Base-by-base conservation (phyloP, 2,797 vertebrate genomes). In the Tapirus indicus region DNA sequence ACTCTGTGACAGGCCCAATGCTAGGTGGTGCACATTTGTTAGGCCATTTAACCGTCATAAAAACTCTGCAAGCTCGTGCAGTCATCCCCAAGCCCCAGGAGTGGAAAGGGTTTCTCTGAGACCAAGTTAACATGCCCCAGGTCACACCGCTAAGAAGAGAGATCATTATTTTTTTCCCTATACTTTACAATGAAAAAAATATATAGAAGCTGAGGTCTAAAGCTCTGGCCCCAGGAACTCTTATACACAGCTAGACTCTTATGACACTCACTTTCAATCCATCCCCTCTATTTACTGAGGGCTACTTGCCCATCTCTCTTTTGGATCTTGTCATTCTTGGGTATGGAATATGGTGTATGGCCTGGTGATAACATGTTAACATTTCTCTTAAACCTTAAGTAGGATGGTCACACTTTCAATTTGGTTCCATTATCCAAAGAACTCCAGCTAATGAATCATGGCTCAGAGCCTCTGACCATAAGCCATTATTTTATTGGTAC, bases 341-440 rank as follows among this genome's bases (percentile, higher is more conserved):
- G 62, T 44, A 20, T 25, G 74, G 82, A 85, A 86, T 72, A 41
- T 1, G 27, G 56, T 47, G 3, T 60, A 66, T 16, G 7, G 52
- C 32, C 62, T 56, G 27, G 54, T 27, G 27, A 49, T 80, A 78
- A 64, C 60, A 68, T 18, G 44, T 83, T 56, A 69, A 92, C 41
- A 44, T 77, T 92, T 90, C 77, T 52, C 64, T 92, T 62, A 68
- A 84, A 78, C 20, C 66, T 52, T 54, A 60, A 54, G 56, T 38
- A 72, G 44, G 60, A 75, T 91, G 93, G 66, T 75, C 68, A 85
- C 47, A 32, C 60, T 89, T 95, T 94, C 7, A 32, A 13, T 82
- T 71, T 92, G 84, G 32, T 79, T 83, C 64, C 3, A 62, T 86
- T 68, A 95, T 88, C 90, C 69, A 78, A 0, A 92, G 66, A 47